phyloP scores from a whole-genome alignment of 35 echinoderm and acorn worm genomes.

The Lytechinus pictus region DNA sequence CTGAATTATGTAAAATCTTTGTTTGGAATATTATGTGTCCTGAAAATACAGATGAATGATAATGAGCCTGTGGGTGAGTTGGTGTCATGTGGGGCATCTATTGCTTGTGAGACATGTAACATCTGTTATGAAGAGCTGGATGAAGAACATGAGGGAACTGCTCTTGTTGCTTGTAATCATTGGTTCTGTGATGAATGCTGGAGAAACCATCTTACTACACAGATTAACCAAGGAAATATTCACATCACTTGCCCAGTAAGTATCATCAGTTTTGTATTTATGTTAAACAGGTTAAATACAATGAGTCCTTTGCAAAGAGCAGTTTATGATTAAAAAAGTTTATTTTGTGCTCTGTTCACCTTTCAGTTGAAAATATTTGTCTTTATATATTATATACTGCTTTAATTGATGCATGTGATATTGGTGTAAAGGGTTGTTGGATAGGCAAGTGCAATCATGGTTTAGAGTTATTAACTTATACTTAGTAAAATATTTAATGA shows the following conservation, averaged over 20 bases:
- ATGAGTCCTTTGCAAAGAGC: too few species aligned
- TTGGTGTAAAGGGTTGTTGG: too few species aligned
- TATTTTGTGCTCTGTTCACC: too few species aligned
- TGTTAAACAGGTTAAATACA: too few species aligned
- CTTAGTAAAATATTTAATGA: background rate
- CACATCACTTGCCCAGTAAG: constrained; percentile 96
- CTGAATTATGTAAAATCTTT: too few species aligned
- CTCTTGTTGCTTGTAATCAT: constrained; percentile 74
- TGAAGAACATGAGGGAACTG: constrained; percentile 26
- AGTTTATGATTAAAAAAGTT: too few species aligned
- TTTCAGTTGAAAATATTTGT: too few species aligned
- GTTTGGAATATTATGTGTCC: background rate
- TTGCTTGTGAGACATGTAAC: constrained; percentile 49
- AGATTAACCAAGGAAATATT: constrained; percentile 76
- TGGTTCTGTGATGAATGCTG: constrained; percentile 94
- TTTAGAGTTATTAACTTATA: background rate
- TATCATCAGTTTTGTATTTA: background rate
- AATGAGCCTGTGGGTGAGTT: background rate
- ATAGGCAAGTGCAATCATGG: too few species aligned
- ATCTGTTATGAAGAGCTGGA: constrained; percentile 80
- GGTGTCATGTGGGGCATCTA: background rate
- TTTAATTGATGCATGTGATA: too few species aligned
- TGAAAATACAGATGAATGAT: background rate
- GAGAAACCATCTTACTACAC: constrained; percentile 72
- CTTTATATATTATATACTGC: too few species aligned